Conservation (phyloP, 2,113 vertebrate species). For the Varanus komodoensis region DNA sequence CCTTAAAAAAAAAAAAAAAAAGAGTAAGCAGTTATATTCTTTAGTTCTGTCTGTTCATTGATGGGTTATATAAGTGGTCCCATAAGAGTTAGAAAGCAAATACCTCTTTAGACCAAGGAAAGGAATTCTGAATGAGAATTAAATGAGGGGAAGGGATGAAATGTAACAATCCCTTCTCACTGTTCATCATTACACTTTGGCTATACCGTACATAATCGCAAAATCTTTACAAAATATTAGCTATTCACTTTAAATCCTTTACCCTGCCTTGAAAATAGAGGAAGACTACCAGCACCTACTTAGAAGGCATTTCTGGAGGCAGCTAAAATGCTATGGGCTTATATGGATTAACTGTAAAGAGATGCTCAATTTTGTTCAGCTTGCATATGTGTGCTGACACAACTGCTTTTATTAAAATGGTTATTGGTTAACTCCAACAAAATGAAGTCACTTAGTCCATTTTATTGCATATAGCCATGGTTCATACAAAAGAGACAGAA, state of each 20-base stretch:
- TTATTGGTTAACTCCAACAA: not conserved
- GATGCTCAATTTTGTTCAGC: not conserved
- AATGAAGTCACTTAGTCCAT: not conserved
- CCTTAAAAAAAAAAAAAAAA: not conserved
- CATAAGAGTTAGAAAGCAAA: not conserved
- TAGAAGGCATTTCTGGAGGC: slow-evolving; percentile 25
- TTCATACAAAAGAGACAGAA: not conserved
- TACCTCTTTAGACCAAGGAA: not conserved
- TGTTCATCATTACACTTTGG: accelerated
- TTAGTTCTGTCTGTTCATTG: not conserved
- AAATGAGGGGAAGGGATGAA: not conserved
- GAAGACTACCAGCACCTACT: slow-evolving; percentile 17
- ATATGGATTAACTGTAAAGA: not conserved
- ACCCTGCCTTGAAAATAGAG: slow-evolving; percentile 30
- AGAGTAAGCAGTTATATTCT: accelerated
- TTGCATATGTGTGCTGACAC: not conserved
- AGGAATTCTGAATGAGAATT: not conserved
- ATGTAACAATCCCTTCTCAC: not conserved
- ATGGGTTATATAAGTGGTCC: accelerated
- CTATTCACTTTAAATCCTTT: slow-evolving; percentile 29
- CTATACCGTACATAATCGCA: not conserved
- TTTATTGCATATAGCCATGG: too few species aligned
- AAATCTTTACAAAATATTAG: slow-evolving; percentile 24
- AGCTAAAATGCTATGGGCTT: not conserved
- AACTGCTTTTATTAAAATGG: not conserved